These are phyloP conservation scores for Zoanthus sansibaricus DNA, from an alignment of 92 coral and sea anemone genomes.

Conservation along the genomic window DNA sequence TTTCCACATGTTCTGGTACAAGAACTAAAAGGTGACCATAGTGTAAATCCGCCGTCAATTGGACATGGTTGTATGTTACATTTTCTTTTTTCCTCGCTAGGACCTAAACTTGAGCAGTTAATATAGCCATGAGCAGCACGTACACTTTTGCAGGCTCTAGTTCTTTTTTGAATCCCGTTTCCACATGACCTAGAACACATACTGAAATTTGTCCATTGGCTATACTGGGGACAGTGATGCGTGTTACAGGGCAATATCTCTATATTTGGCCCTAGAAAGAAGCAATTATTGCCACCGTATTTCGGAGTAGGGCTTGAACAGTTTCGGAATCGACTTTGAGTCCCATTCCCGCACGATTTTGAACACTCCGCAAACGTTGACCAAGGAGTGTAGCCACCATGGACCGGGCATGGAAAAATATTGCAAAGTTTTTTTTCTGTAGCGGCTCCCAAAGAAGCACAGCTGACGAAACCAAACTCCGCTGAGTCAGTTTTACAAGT, in stretches of 20 bases:
- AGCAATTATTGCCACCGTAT: conserved; percentile 82
- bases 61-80: conserved; percentile 76
- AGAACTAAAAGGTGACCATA: conserved; percentile 82
- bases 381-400: conserved; percentile 89
- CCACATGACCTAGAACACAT: conserved; percentile 82
- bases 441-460: conserved; percentile 61
- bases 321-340: conserved; percentile 57
- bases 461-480: conserved; percentile 59
- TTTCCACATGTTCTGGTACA: conserved; percentile 78
- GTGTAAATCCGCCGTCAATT: conserved; percentile 77
- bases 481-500: conserved; percentile 72
- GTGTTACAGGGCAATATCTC: conserved; percentile 46
- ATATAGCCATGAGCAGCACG: conserved; percentile 23
- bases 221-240: conserved; percentile 40
- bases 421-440: conserved; percentile 67
- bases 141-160: conserved; percentile 60
- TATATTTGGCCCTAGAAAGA: conserved; percentile 57
- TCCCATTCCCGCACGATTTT: conserved; percentile 80
- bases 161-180: conserved; percentile 68
- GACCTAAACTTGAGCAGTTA: conserved; percentile 45
- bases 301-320: conserved; percentile 82
- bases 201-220: conserved; percentile 68
- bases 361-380: conserved; percentile 71
- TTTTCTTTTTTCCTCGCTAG: conserved; percentile 22
- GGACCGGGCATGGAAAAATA: conserved; percentile 76